phyloP scores from a whole-genome alignment of 2,888 invertebrate genomes.

The Epiperipatus broadwayi region DNA sequence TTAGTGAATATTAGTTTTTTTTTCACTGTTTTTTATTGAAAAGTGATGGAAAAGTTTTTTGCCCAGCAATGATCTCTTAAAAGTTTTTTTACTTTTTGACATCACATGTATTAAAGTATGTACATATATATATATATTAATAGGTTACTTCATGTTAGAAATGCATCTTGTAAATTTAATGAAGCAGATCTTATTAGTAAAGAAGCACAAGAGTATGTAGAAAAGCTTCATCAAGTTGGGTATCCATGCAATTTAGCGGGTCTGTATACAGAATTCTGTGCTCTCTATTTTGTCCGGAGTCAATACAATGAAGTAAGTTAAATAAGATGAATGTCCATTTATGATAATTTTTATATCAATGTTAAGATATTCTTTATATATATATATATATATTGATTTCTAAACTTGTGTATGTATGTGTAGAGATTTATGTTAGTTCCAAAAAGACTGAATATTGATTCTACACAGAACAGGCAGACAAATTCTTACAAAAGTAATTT shows the following conservation, averaged over 20 bases:
- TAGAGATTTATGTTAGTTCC: too few relatives aligned
- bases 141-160: conserved; percentile 65
- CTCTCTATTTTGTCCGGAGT: conserved; percentile 59
- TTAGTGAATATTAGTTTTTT: too few relatives aligned
- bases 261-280: conserved; percentile 61
- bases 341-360: background rate
- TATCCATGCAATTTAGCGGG: conserved; percentile 40
- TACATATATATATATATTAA: conserved; percentile 16
- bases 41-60: too few relatives aligned
- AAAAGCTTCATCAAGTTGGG: conserved; percentile 33
- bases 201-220: conserved; percentile 36
- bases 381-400: too few relatives aligned
- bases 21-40: too few relatives aligned
- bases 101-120: too few relatives aligned
- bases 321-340: conserved; percentile 7
- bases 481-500: too few relatives aligned
- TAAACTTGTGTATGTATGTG: too few relatives aligned
- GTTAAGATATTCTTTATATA: conserved; percentile 12
- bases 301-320: conserved; percentile 54
- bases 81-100: too few relatives aligned
- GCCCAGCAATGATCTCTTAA: too few relatives aligned
- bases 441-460: too few relatives aligned
- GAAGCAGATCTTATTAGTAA: conserved; percentile 52
- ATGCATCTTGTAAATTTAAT: conserved; percentile 56
- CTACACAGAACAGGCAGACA: too few relatives aligned